These are phyloP conservation scores for Tiliacea aurago DNA, from an alignment of 2,888 invertebrate genomes.

Conservation along the genomic window DNA sequence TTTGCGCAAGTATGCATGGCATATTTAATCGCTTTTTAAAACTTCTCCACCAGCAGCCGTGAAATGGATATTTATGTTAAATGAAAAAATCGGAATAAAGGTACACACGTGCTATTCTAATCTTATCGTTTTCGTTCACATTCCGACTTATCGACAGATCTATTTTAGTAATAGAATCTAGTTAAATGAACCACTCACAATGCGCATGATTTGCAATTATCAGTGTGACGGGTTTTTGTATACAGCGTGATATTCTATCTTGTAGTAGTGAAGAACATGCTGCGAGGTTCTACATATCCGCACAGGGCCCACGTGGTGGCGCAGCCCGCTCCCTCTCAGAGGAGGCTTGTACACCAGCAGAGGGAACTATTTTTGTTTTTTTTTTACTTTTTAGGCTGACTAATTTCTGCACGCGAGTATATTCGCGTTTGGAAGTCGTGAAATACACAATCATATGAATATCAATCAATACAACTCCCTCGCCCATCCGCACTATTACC, in stretches of 20 bases:
- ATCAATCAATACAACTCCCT: too few relatives aligned
- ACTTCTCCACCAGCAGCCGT: neutral
- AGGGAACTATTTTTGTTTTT: too few relatives aligned
- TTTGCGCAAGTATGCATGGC: too few relatives aligned
- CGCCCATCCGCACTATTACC: too few relatives aligned
- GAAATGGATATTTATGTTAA: too few relatives aligned
- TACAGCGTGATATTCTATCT: neutral
- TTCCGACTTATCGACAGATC: constrained; percentile 1
- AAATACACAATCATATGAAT: too few relatives aligned
- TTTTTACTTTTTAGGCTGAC: neutral
- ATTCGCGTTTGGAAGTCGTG: too few relatives aligned
- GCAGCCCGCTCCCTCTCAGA: neutral
- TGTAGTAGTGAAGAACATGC: neutral
- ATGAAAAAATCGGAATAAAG: neutral
- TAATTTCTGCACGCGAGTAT: too few relatives aligned
- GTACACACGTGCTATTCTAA: neutral
- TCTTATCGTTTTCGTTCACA: constrained; percentile 18
- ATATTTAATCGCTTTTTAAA: neutral
- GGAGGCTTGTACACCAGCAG: too few relatives aligned
- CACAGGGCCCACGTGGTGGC: neutral
- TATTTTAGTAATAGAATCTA: neutral
- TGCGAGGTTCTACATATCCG: neutral
- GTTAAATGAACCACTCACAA: constrained; percentile 11
- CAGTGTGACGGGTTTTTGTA: neutral
- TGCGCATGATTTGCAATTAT: neutral